These are phyloP conservation scores for Ascidia mentula DNA, from an alignment of 23 tunicate species.

Conservation along the genomic window DNA sequence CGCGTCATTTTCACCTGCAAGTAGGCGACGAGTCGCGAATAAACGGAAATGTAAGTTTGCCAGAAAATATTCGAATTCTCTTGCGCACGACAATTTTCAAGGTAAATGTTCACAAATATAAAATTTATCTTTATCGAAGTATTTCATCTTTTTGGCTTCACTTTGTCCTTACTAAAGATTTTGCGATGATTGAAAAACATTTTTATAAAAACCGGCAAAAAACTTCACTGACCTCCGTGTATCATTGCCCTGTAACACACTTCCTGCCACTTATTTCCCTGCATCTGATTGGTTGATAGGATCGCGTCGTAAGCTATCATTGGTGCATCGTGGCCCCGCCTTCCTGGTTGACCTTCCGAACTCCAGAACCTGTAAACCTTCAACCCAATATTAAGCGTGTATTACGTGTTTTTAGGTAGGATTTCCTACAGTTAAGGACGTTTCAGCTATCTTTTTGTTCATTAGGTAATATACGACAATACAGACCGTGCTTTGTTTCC, in stretches of 20 bases:
- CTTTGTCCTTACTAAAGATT: neutral
- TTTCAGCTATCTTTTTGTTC: no score
- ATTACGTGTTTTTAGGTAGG: no score
- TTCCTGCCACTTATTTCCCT: slow-evolving; percentile 25
- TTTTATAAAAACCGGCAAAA: neutral
- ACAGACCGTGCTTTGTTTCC: no score
- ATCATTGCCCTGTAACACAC: slow-evolving; percentile 37
- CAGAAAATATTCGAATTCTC: no score
- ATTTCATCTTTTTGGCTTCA: neutral
- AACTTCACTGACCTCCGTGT: slow-evolving; percentile 27
- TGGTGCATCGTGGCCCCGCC: slow-evolving; percentile 52
- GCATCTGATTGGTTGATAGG: slow-evolving; percentile 22
- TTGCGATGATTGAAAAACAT: neutral
- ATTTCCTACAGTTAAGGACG: no score
- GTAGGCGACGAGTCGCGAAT: no score
- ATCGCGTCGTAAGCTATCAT: slow-evolving; percentile 50
- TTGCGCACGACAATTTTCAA: no score
- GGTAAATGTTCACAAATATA: no score
- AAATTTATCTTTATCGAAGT: no score
- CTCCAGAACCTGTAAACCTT: slow-evolving; percentile 42
- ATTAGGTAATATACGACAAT: no score
- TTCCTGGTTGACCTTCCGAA: slow-evolving; percentile 30
- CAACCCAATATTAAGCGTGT: no score
- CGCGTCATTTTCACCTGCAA: slow-evolving; percentile 32
- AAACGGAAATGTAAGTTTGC: no score